Conservation (phyloP, 1,140 invertebrate species). For the Cydia splendana region DNA sequence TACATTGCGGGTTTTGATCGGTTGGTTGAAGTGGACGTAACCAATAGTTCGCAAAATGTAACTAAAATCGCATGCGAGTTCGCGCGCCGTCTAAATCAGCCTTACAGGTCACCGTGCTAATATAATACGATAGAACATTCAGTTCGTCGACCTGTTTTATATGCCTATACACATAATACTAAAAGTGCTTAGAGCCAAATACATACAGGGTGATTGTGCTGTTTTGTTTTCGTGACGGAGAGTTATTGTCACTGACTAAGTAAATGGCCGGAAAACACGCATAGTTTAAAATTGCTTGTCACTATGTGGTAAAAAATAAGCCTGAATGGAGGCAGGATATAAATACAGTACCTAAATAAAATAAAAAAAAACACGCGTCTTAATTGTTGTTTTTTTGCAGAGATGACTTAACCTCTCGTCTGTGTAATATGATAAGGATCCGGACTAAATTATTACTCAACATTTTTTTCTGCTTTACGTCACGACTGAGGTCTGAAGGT, state of each 20-base stretch:
- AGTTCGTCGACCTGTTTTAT: conserved; percentile 40
- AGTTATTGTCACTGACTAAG: not conserved
- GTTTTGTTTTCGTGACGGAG: not conserved
- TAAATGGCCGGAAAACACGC: conserved; percentile 6
- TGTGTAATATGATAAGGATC: too few species aligned
- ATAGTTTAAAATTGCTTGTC: conserved; percentile 17
- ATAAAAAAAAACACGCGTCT: not conserved
- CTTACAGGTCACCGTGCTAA: conserved; percentile 39
- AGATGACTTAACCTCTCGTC: too few species aligned
- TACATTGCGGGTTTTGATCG: too few species aligned
- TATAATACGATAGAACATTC: conserved; percentile 51
- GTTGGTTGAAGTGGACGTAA: too few species aligned
- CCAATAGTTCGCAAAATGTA: too few species aligned
- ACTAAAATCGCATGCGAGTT: too few species aligned
- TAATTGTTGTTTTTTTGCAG: not conserved
- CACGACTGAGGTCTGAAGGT: too few species aligned
- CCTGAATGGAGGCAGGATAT: not conserved
- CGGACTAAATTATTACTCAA: too few species aligned
- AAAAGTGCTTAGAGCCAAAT: not conserved
- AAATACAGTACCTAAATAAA: not conserved
- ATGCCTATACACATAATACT: not conserved
- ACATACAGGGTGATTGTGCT: not conserved
- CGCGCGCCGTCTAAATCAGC: too few species aligned
- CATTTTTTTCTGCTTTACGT: too few species aligned
- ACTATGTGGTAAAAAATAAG: not conserved